Evolutionary conservation across 1,140 invertebrate species (phyloP).

Genomic region (Trichoplusia ni): DNA sequence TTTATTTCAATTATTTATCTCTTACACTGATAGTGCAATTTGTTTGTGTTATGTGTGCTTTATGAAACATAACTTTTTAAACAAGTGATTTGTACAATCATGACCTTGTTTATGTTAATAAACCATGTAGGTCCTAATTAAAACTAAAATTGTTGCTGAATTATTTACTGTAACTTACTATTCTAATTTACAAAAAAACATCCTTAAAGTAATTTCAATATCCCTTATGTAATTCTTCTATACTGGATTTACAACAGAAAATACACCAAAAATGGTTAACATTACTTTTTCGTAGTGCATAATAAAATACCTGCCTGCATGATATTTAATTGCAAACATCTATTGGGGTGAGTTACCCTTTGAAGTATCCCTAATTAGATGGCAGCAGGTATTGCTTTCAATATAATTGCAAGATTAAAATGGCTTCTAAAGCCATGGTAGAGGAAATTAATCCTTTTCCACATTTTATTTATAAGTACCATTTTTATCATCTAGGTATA

Average conservation of each 20-base stretch:
- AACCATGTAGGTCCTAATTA: too few species aligned
- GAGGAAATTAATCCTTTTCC: neutral
- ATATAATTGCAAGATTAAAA: constrained; percentile 6
- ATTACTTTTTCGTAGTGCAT: neutral
- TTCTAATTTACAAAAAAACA: too few species aligned
- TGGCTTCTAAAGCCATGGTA: neutral
- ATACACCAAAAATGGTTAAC: too few species aligned
- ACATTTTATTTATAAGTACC: too few species aligned
- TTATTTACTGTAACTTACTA: too few species aligned
- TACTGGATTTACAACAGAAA: too few species aligned
- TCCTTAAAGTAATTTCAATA: too few species aligned
- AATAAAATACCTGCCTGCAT: neutral
- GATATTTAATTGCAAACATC: constrained; percentile 19
- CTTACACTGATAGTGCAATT: neutral
- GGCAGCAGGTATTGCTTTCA: constrained; percentile 22
- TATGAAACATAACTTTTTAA: neutral
- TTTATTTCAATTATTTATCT: neutral
- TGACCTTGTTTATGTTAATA: neutral
- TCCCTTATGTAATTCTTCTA: too few species aligned
- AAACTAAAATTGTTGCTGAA: too few species aligned
- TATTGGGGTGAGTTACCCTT: constrained; percentile 23
- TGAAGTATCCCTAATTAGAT: constrained; percentile 24
- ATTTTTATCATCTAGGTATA: too few species aligned
- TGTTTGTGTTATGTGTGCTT: neutral
- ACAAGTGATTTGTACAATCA: neutral